A percentile compares a stretch with the other conserved stretches of the same genome.
These are phyloP conservation scores for Zaprionus lachaisei DNA, from an alignment of 1,140 invertebrate genomes.

Conservation along the genomic window DNA sequence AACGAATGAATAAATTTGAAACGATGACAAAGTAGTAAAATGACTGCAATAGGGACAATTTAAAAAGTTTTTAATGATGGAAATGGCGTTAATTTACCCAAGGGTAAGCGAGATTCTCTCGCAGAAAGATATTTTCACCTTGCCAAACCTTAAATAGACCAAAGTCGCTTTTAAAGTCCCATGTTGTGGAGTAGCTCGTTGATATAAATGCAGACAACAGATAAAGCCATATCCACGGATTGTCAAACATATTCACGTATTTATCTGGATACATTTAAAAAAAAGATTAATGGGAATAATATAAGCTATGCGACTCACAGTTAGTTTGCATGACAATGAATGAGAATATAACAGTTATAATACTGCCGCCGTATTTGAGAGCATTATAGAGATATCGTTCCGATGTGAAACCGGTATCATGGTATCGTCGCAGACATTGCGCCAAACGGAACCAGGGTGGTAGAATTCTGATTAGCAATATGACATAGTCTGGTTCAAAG, in stretches of 20 bases:
- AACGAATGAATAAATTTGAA: conserved; percentile 96
- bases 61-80: not conserved
- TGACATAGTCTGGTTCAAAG: conserved; percentile 46
- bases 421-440: conserved; percentile 90
- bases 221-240: conserved; percentile 92
- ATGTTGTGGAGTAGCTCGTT: conserved; percentile 93
- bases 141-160: conserved; percentile 94
- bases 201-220: conserved; percentile 88
- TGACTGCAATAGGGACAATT: conserved; percentile 79
- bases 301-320: conserved; percentile 17
- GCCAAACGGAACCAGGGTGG: conserved; percentile 94
- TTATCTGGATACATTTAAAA: conserved; percentile 84
- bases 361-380: conserved; percentile 92
- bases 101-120: conserved; percentile 90
- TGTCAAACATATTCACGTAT: conserved; percentile 87
- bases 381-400: conserved; percentile 89
- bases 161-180: conserved; percentile 99
- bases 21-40: conserved; percentile 99
- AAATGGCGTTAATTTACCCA: conserved; percentile 37
- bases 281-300: not conserved
- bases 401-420: conserved; percentile 69
- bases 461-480: conserved; percentile 89
- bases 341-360: conserved; percentile 88
- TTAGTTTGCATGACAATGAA: conserved; percentile 35
- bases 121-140: conserved; percentile 90